Evolutionary conservation across 2,888 invertebrate species (phyloP).

Genomic region (Drosophila diplacantha): DNA sequence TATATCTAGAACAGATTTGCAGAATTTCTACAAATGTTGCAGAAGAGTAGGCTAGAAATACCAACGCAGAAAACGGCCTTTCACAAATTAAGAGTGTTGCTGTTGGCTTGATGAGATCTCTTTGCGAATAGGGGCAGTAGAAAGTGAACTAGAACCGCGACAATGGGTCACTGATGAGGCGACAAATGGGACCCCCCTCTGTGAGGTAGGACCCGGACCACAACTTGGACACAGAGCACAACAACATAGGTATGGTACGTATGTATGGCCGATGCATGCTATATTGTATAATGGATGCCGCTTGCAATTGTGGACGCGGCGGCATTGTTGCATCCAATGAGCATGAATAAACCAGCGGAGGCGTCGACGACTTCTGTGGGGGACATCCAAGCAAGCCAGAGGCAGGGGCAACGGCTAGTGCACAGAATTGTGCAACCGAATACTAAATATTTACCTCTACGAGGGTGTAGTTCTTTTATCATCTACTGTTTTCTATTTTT

Average conservation of each 20-base stretch:
- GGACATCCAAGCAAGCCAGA: conserved; percentile 10
- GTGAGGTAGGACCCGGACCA: conserved; percentile 25
- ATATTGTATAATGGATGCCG: conserved; percentile 22
- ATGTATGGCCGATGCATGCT: background rate
- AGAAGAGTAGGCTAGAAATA: background rate
- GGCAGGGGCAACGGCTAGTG: conserved; percentile 5
- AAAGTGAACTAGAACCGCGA: conserved; percentile 14
- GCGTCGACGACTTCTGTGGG: conserved; percentile 31
- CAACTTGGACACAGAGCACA: conserved; percentile 16
- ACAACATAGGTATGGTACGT: background rate
- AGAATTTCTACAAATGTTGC: background rate
- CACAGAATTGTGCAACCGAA: conserved; percentile 36
- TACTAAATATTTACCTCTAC: conserved; percentile 19
- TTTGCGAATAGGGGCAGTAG: background rate
- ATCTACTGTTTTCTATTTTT: conserved; percentile 13
- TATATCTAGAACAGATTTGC: background rate
- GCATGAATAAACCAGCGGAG: conserved; percentile 24
- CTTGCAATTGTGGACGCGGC: conserved; percentile 23
- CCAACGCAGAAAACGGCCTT: background rate
- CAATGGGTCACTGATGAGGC: conserved; percentile 19
- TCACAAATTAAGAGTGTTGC: background rate
- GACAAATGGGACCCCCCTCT: conserved; percentile 11
- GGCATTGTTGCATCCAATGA: conserved; percentile 28
- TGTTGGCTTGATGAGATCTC: background rate
- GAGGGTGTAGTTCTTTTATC: conserved; percentile 13